Evolutionary conservation across 2,797 vertebrate species (phyloP), one percentile per base, ranked within the genome.

Genomic region (Lemur catta): DNA sequence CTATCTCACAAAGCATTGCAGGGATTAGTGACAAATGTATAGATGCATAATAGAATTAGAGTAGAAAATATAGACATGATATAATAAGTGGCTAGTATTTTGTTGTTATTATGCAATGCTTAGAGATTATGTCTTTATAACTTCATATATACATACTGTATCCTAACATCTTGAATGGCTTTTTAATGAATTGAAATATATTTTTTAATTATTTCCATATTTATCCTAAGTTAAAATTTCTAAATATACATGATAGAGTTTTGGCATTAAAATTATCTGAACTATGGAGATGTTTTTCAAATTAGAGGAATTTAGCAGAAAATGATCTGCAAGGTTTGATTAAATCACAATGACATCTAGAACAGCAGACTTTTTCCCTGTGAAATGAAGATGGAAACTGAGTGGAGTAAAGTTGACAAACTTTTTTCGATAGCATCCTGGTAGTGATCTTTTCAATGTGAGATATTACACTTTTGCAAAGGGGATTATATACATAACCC

Each of bases 291-390:
- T 86, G 13, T 26, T 76, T 89, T 89, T 57, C 30, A 81, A 88
- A 80, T 93, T 79, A 90, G 22, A 69, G 76, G n/a, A 94, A 67
- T 65, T 95, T 76, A 81, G 61, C 22, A 63, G 76, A 94, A 92
- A 89, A 63, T 80, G 8, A 74, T 55, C 33, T 57, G 0, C 30
- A 43, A 11, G 17, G 4, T 81, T 91, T 86, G 26, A 65, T 61
- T 79, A 65, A 82, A 43, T 87, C 22, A 69, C 14, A 7, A n/a
- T 1, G 7, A 18, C 4, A 57, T 92, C 38, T 71, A 89, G 38
- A 57, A 1, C 30, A 71, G 15, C 4, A 55, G 28, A 71, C 4
- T 9, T 92, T 89, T 50, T 20, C 11, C 13, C 9, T 12, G 14
- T 46, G 80, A 84, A 87, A 72, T 65, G n/a, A 76, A 78, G 52